These are phyloP conservation scores for Deilephila elpenor DNA, from an alignment of 2,888 invertebrate species.

Conservation along the genomic window DNA sequence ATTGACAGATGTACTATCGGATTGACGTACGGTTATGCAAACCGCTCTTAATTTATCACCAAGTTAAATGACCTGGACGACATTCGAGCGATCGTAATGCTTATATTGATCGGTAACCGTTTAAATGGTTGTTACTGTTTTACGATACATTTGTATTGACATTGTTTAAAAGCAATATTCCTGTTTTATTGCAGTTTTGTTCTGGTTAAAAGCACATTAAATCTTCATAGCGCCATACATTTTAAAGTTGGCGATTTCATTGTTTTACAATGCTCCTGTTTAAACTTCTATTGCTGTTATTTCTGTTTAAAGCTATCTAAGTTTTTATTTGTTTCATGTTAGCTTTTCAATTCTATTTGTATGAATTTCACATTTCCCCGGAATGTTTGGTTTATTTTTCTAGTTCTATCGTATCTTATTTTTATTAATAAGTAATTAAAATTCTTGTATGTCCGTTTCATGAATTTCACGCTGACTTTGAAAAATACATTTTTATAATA, in stretches of 20 bases:
- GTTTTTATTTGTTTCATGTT: background rate
- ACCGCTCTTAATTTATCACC: conserved; percentile 64
- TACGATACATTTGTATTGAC: conserved; percentile 71
- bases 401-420: too few relatives aligned
- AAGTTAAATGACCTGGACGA: conserved; percentile 51
- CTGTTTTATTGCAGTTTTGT: conserved; percentile 66
- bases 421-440: too few relatives aligned
- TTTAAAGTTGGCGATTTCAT: conserved; percentile 28
- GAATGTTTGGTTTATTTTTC: background rate
- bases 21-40: conserved; percentile 64
- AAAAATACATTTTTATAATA: too few relatives aligned
- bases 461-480: too few relatives aligned
- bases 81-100: conserved; percentile 57
- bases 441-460: too few relatives aligned
- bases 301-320: conserved; percentile 34
- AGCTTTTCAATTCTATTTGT: background rate
- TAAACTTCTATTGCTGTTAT: conserved; percentile 27
- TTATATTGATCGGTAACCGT: conserved; percentile 59
- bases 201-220: conserved; percentile 63
- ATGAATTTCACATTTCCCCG: background rate
- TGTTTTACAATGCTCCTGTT: conserved; percentile 9
- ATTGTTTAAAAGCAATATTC: conserved; percentile 71
- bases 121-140: conserved; percentile 64
- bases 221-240: conserved; percentile 43
- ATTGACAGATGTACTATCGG: conserved; percentile 62